Percentiles rank a stretch among this genome's conserved stretches.
phyloP scores from a whole-genome alignment of 1,140 invertebrate species.

The Polypedilum vanderplanki region DNA sequence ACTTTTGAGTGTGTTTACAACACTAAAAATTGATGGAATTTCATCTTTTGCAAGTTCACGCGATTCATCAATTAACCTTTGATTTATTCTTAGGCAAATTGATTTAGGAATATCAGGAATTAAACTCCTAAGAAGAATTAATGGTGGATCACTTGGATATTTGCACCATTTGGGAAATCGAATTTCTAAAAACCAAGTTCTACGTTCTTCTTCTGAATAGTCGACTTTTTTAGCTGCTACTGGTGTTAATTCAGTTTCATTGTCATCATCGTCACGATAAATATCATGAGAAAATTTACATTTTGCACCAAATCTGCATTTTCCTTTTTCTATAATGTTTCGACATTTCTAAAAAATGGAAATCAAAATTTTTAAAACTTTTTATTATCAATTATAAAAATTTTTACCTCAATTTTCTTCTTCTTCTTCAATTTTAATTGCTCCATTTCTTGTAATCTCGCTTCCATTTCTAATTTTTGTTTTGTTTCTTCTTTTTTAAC shows the following conservation, averaged over 20 bases:
- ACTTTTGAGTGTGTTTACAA: conserved; percentile 61
- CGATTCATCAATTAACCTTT: conserved; percentile 57
- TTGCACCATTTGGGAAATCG: conserved; percentile 59
- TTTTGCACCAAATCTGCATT: conserved; percentile 60
- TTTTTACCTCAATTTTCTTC: conserved; percentile 40
- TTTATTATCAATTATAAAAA: no score
- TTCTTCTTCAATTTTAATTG: conserved; percentile 36
- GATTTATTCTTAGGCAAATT: conserved; percentile 55
- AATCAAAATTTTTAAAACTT: no score
- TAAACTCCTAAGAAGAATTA: conserved; percentile 57
- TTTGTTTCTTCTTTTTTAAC: conserved; percentile 48
- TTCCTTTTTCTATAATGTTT: conserved; percentile 54
- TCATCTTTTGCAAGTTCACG: conserved; percentile 53
- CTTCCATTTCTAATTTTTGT: conserved; percentile 35
- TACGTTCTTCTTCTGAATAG: conserved; percentile 35
- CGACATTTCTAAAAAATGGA: conserved; percentile 54
- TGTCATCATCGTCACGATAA: conserved; percentile 43
- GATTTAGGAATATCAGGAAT: conserved; percentile 51
- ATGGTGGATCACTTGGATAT: conserved; percentile 65
- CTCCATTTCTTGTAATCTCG: conserved; percentile 33
- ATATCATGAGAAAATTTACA: conserved; percentile 65
- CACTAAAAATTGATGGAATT: conserved; percentile 58
- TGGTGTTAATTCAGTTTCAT: conserved; percentile 34
- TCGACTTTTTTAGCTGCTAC: conserved; percentile 29
- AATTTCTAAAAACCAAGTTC: conserved; percentile 58